A percentile compares a stretch with the other conserved stretches of the same genome.
These are phyloP conservation scores for Ceratina japonica DNA, from an alignment of 1,140 invertebrate species.

Conservation along the genomic window DNA sequence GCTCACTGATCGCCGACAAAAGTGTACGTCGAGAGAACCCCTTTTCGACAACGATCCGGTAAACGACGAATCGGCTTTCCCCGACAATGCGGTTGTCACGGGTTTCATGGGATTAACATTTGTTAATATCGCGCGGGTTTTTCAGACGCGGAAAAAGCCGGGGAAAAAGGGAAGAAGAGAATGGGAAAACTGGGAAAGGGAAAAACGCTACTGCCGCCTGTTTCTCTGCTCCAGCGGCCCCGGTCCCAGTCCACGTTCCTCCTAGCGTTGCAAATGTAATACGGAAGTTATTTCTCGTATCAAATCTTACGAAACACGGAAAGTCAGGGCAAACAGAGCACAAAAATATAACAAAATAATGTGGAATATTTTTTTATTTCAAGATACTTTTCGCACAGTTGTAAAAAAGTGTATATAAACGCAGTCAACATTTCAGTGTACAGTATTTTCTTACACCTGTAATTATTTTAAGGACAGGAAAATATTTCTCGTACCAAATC, in stretches of 20 bases:
- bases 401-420: no score
- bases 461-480: no score
- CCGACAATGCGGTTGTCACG: slow-evolving; percentile 43
- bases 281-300: neutral
- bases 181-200: neutral
- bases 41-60: slow-evolving; percentile 49
- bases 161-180: neutral
- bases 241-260: neutral
- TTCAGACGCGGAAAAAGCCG: neutral
- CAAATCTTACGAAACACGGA: neutral
- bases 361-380: no score
- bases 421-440: no score
- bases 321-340: no score
- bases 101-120: slow-evolving; percentile 47
- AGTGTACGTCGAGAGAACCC: slow-evolving; percentile 47
- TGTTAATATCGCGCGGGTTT: slow-evolving; percentile 42
- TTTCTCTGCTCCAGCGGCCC: neutral
- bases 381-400: no score
- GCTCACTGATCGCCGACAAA: slow-evolving; percentile 51
- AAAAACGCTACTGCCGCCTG: neutral
- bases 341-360: no score
- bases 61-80: slow-evolving; percentile 48
- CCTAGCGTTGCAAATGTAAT: neutral
- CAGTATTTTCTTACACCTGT: no score
- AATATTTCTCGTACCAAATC: no score